Conservation (phyloP, 2,113 vertebrate genomes). For the Paramisgurnus dabryanus region DNA sequence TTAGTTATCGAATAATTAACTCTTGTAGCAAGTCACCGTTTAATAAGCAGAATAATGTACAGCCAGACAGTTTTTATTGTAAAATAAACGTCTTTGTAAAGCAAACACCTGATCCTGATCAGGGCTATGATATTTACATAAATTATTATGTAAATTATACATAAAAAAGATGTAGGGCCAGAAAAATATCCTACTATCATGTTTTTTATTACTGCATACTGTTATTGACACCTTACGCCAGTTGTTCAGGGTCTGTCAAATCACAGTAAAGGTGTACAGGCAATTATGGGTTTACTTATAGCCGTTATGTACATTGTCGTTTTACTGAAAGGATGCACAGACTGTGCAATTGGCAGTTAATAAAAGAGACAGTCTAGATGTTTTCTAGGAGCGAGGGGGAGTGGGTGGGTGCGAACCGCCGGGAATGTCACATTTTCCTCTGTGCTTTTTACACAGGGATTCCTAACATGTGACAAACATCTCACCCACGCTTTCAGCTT, state of each 20-base stretch:
- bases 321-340: conserved; percentile 13
- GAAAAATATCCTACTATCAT: not conserved
- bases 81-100: no score
- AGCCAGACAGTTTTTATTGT: no score
- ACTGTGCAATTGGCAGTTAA: conserved; percentile 6
- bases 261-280: not conserved
- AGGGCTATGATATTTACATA: no score
- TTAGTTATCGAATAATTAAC: no score
- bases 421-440: conserved; percentile 32
- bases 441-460: conserved; percentile 30
- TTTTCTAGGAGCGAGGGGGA: not conserved
- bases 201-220: not conserved
- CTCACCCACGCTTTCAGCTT: conserved; percentile 3
- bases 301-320: not conserved
- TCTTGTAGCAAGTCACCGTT: no score
- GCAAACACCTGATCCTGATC: no score
- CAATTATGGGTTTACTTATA: conserved; percentile 13
- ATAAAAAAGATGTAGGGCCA: no score
- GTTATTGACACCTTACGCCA: not conserved
- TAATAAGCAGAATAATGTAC: no score
- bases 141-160: no score
- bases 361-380: conserved; percentile 4
- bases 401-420: conserved; percentile 34
- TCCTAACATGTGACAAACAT: conserved; percentile 40
- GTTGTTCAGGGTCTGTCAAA: not conserved